These are phyloP conservation scores for Euphonia xanthogaster DNA, from an alignment of 2,797 vertebrate species.

Conservation along the genomic window DNA sequence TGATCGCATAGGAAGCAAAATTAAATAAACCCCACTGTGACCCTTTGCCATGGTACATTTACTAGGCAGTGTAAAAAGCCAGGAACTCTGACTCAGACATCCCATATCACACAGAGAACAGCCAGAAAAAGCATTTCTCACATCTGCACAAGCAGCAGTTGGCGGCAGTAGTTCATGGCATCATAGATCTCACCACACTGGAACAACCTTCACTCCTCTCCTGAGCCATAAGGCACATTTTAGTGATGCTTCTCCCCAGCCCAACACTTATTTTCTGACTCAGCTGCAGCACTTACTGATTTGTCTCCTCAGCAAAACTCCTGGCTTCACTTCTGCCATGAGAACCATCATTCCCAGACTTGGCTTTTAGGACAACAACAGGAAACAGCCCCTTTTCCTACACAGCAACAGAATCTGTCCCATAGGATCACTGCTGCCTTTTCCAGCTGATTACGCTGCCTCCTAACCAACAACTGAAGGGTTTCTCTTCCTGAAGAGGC, in stretches of 20 bases:
- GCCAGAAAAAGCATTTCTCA: not conserved
- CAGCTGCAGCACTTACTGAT: not conserved
- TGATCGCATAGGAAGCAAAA: not conserved
- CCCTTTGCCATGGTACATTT: not conserved
- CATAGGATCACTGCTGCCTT: not conserved
- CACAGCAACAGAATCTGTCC: not conserved
- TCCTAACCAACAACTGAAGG: not conserved
- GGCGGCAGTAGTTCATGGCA: not conserved
- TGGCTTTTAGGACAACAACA: not conserved
- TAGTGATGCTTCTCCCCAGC: not conserved
- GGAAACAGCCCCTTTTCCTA: not conserved
- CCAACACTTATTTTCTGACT: not conserved
- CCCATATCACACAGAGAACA: not conserved
- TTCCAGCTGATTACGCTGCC: accelerated
- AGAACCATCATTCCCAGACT: not conserved
- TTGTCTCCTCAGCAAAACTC: not conserved
- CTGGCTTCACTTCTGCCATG: not conserved
- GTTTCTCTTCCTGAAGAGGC: not conserved
- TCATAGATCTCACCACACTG: accelerated
- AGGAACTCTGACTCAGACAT: not conserved
- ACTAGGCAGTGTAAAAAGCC: not conserved
- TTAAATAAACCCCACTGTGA: not conserved
- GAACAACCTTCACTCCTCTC: not conserved
- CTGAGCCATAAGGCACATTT: not conserved
- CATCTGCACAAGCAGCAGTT: not conserved